Evolutionary conservation across 2,888 invertebrate species (phyloP), one percentile per base, ranked within the genome.

Genomic region (Thecocarcelia acutangulata): DNA sequence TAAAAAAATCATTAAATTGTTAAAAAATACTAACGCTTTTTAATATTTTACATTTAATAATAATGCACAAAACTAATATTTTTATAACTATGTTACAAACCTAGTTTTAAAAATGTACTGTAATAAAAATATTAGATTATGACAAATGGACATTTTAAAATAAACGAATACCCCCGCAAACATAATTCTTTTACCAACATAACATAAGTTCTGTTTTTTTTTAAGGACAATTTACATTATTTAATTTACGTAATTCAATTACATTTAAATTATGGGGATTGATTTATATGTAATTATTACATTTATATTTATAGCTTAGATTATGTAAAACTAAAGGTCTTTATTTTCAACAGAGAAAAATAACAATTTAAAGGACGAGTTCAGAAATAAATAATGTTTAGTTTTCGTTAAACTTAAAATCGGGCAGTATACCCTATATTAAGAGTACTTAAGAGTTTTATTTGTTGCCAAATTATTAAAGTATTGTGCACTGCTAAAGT

Each of bases 161-260:
- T 48, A 46, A 37, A 48, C 21, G 33, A 54, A 17, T 50, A 40
- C 37, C 28, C 12, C 12, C 6, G 2, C 1, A 11, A 24, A 28
- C n/a, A 13, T 9, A 21, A 44, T 19, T 42, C 15, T 17, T 19
- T 59, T 13, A 40, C n/a, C 15, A 44, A 59, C 28, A 61, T 28
- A 28, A 46, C 42, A 61, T 46, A 8, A 9, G 5, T 15, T 8
- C 9, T 46, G 2, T n/a, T 24, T 59, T 37, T 58, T 69, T 66
- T 66, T 46, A 66, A 78, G 82, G 15, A 37, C 58, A 83, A 77
- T 80, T 74, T 82, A 82, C 74, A 83, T 81, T 73, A 74, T 75
- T 83, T 83, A 61, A 69, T 75, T 70, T 74, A 83, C 79, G 85
- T 85, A 85, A 84, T 84, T 85, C 83, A 85, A 84, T 85, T 85